Conservation (phyloP, 2,797 vertebrate species). For the Bufotes viridis region DNA sequence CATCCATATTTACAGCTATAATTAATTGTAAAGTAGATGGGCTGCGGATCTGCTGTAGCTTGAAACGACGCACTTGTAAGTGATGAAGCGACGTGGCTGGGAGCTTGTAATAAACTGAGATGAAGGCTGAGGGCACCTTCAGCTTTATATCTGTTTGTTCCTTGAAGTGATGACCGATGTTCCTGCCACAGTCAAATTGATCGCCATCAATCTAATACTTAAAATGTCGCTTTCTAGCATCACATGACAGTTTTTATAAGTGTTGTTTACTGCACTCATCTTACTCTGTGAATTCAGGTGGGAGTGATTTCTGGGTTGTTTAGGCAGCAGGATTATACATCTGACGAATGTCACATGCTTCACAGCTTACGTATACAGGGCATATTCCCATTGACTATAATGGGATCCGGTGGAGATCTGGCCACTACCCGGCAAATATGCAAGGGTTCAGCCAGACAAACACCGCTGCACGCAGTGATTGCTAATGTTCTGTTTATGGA, state of each 20-base stretch:
- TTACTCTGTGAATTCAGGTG: constrained; percentile 10
- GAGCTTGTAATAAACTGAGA: constrained; percentile 19
- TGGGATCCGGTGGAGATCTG: too few species aligned
- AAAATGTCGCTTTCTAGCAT: constrained; percentile 40
- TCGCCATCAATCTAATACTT: constrained; percentile 48
- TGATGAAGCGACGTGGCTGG: background rate
- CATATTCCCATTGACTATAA: too few species aligned
- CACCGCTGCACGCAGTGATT: too few species aligned
- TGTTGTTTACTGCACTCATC: constrained; percentile 44
- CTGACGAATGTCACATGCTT: background rate
- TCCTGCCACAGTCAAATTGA: constrained; percentile 20
- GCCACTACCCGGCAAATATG: too few species aligned
- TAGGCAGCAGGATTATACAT: background rate
- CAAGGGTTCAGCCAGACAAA: too few species aligned
- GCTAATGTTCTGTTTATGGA: too few species aligned
- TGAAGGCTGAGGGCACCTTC: constrained; percentile 49
- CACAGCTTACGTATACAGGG: too few species aligned
- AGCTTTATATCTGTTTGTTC: constrained; percentile 34
- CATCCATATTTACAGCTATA: background rate
- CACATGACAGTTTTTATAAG: constrained; percentile 46
- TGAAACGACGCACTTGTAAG: background rate
- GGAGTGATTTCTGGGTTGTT: constrained; percentile 17
- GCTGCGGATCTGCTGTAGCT: background rate
- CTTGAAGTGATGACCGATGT: constrained; percentile 34
- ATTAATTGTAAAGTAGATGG: background rate